Base-by-base conservation (phyloP, 2,888 invertebrate genomes). In the Drosophila bunnanda region DNA sequence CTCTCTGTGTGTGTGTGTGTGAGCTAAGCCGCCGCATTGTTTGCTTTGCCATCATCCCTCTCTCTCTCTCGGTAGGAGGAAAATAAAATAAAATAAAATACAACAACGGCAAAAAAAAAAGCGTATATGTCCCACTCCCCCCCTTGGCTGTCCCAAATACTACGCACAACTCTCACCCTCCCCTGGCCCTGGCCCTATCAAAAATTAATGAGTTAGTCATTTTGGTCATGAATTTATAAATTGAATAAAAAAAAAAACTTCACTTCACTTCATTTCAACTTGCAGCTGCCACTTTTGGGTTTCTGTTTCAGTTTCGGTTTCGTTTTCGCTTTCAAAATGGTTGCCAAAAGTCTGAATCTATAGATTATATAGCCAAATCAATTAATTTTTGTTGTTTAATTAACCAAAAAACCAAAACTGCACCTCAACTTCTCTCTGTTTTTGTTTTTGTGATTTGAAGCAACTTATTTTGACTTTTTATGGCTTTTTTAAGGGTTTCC, bases 171-270 rank as follows among this genome's bases (percentile, higher is more conserved):
- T 38, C 50, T 38, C 50, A 36, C 13, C 43, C 54, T 17, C 17
- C 32, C 50, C 44, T 22, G 4, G 2, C 22, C 7, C 5, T 32
- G 69, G 77, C 76, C 70, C 76, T 83, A 88, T 88, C 86, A 83
- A 88, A 83, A 83, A 83, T 83, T 83, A 83, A 83, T 83, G 88
- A 83, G 83, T 83, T 88, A 83, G 83, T 83, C 83, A 88, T 83
- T 83, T 83, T 86, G 83, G 66, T 83, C 88, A 83, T 83, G 88
- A 83, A 83, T 88, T 83, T 83, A 80, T 83, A 83, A 83, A 88
- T 86, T 83, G 86, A 80, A 86, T 88, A 86, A 83, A 81, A 68
- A 83, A 88, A 77, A 88, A 85, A 59, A 88, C 58, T 80, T 85
- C 77, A 76, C 75, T 79, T 73, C 57, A 72, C 72, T 62, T 52